Base-by-base conservation (phyloP, 2,888 invertebrate species). In the Lamproptera curius region DNA sequence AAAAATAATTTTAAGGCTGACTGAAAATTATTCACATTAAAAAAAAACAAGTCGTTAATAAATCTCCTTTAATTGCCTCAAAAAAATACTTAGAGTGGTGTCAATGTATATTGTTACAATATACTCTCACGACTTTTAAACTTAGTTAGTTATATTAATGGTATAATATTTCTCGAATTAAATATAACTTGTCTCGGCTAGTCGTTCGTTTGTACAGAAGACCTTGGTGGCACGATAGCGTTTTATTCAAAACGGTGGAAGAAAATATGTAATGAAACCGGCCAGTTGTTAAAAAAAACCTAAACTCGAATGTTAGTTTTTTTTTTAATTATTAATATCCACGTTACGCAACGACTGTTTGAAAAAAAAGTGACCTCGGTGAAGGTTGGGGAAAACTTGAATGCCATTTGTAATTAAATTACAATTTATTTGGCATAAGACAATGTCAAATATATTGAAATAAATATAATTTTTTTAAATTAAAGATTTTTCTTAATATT, bases 161-260 rank as follows among this genome's bases (percentile, higher is more conserved):
- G 10, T 13, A 26, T 46, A 40, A 46, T 46, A 40, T 35, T 35
- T 40, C 14, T 46, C 11, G 15, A 40, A 46, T 46, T 40, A 40
- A 40, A 40, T 16, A 40, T 44, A 49, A 43, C 39, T 43, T 9
- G 49, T 43, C 43, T 20, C 17, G 36, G n/a, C 15, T 38, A 43
- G 23, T 31, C 47, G 40, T 49, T 39, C 35, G 35, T 34, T 48
- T 42, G 42, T 43, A 44, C 28, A 17, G 35, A 44, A 49, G 49
- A 44, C 49, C 49, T 49, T 49, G 49, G 44, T 31, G 39, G 35
- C 35, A 36, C 20, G 49, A 49, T 49, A 49, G 31, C 40, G 44
- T 16, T 28, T 36, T 38, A 48, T 43, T 48, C 39, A 43, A 48
- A 49, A 44, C 36, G 28, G 41, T 41, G 44, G 49, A 33, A 28